Percentiles rank a stretch among this genome's conserved stretches.
These are phyloP conservation scores for Drosophila phalerata DNA, from an alignment of 2,888 invertebrate genomes.

Conservation along the genomic window DNA sequence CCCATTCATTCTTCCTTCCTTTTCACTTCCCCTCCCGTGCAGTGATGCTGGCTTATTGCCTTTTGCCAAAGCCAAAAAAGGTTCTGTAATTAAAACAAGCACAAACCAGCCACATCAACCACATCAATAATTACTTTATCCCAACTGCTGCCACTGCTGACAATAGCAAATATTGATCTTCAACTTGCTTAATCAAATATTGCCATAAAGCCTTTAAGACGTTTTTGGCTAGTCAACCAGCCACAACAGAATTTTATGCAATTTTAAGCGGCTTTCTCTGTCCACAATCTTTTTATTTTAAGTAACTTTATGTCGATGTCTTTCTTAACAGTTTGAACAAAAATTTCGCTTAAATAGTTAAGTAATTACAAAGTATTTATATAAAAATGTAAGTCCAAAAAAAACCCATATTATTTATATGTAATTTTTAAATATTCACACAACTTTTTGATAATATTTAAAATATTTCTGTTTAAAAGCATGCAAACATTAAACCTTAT, in stretches of 20 bases:
- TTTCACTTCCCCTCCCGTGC: not conserved
- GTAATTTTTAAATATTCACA: too few species aligned
- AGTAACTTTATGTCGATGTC: not conserved
- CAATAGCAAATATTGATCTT: conserved; percentile 40
- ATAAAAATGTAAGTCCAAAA: too few species aligned
- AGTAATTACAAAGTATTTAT: too few species aligned
- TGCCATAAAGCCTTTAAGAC: conserved; percentile 18
- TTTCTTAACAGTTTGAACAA: too few species aligned
- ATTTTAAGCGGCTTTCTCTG: not conserved
- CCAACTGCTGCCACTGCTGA: conserved; percentile 6
- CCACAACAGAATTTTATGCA: not conserved
- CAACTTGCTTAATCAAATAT: conserved; percentile 44
- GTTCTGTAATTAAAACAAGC: conserved; percentile 57
- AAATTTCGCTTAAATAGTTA: too few species aligned
- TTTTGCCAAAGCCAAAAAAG: conserved; percentile 43
- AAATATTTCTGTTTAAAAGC: too few species aligned
- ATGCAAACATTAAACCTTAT: too few species aligned
- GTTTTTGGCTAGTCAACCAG: not conserved
- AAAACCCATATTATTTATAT: too few species aligned
- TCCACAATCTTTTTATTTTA: not conserved
- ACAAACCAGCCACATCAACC: conserved; percentile 36
- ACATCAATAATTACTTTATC: conserved; percentile 66
- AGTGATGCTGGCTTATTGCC: conserved; percentile 39
- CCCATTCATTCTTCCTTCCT: too few species aligned
- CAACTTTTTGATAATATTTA: too few species aligned